These are phyloP conservation scores for Drosophila subpulchrella DNA, from an alignment of 1,140 invertebrate genomes.

Conservation along the genomic window DNA sequence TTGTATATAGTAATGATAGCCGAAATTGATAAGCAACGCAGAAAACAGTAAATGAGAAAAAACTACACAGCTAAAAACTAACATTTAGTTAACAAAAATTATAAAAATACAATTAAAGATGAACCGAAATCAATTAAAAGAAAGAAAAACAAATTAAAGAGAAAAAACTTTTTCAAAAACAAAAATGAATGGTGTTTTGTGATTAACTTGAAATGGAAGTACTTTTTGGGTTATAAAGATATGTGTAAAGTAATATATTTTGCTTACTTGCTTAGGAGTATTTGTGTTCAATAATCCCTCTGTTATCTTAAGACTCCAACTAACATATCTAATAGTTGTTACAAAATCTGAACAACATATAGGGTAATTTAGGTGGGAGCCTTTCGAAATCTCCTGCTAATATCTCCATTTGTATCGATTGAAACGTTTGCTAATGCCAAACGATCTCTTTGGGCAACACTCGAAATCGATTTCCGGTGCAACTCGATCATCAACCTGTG, in stretches of 20 bases:
- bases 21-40: conserved; percentile 66
- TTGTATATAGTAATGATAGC: conserved; percentile 76
- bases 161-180: conserved; percentile 65
- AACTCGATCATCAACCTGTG: conserved; percentile 52
- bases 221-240: not conserved
- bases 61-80: conserved; percentile 54
- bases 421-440: conserved; percentile 57
- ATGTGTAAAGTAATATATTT: no score
- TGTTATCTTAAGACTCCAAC: no score
- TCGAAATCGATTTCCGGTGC: conserved; percentile 67
- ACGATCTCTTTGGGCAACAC: conserved; percentile 57
- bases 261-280: no score
- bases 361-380: no score
- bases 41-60: conserved; percentile 22
- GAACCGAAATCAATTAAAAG: conserved; percentile 81
- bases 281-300: no score
- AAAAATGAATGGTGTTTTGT: conserved; percentile 28
- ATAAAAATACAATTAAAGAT: conserved; percentile 79
- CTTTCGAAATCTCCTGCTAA: conserved; percentile 2
- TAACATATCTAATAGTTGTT: no score
- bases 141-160: conserved; percentile 54
- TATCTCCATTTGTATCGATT: conserved; percentile 19
- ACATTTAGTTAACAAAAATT: conserved; percentile 83
- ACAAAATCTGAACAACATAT: no score
- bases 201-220: not conserved